A percentile compares a stretch with the other conserved stretches of the same genome.
phyloP scores from a whole-genome alignment of 2,888 invertebrate species.

The Drosophila incognita region DNA sequence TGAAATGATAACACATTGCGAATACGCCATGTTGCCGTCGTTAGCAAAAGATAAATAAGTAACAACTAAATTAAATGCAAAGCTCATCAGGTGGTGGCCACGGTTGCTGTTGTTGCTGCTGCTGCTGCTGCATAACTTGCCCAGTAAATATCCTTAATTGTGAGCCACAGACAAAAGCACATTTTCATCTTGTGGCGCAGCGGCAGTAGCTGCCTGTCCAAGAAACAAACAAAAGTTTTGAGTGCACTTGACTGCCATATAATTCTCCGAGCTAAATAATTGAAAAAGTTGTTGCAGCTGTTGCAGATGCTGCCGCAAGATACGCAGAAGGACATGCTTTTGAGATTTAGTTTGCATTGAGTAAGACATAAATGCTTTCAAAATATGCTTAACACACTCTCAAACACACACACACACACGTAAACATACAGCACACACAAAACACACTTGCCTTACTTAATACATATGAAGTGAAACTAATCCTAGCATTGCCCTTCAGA shows the following conservation, averaged over 20 bases:
- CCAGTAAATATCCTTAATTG: slow-evolving; percentile 55
- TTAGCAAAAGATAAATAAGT: slow-evolving; percentile 38
- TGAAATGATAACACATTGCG: slow-evolving; percentile 66
- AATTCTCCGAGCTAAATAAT: slow-evolving; percentile 68
- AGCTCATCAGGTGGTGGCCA: slow-evolving; percentile 46
- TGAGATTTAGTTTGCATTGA: slow-evolving; percentile 32
- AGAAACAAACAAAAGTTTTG: slow-evolving; percentile 59
- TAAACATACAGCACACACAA: not conserved
- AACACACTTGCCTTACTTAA: slow-evolving; percentile 6
- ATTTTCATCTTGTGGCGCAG: slow-evolving; percentile 3
- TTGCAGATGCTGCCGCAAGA: slow-evolving; percentile 49
- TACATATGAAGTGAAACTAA: slow-evolving; percentile 52
- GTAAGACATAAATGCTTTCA: slow-evolving; percentile 30
- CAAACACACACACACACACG: slow-evolving; percentile 6
- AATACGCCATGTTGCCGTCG: slow-evolving; percentile 27
- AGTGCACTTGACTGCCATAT: slow-evolving; percentile 60
- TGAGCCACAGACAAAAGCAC: slow-evolving; percentile 30
- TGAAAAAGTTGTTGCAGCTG: slow-evolving; percentile 67
- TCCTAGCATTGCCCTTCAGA: slow-evolving; percentile 55
- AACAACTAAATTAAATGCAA: slow-evolving; percentile 57
- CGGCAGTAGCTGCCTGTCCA: slow-evolving; percentile 12
- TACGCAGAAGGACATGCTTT: slow-evolving; percentile 39
- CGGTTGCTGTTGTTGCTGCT: slow-evolving; percentile 13
- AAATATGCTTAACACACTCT: slow-evolving; percentile 22
- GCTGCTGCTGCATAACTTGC: slow-evolving; percentile 39